Evolutionary conservation across 1,140 invertebrate genomes (phyloP), one percentile per base, ranked within the genome.

Genomic region (Temnothorax longispinosus): DNA sequence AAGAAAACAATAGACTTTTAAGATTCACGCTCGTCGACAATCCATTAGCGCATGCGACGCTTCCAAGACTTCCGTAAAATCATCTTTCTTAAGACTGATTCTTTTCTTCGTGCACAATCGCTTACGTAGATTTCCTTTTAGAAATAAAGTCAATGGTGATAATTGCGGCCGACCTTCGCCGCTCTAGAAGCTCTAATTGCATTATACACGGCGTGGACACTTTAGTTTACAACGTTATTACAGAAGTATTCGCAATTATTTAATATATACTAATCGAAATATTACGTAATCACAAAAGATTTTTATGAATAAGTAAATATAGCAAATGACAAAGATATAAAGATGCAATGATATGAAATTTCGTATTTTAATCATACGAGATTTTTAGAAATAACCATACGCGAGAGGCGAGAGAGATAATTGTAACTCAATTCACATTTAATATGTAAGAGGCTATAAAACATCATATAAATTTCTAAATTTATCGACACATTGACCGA

Each of bases 111-210:
- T 0, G 10, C 18, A n/a, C 38, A 58, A 41, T 47, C 27, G 32
- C 32, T 75, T 60, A 71, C 27, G 69, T 60, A 38, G 54, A n/a
- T 47, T 62, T 41, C 44, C 44, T 44, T 84, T 84, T 84, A 47
- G 27, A 3, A 74, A 62, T 60, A 38, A 84, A 84, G 54, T 75
- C 80, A 50, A 50, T 67, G 41, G 54, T 84, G 80, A 84, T 75
- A 84, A 82, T 82, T 82, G 80, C 71, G n/a, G 47, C 10, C 15
- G 54, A 7, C 80, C 69, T 84, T 75, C 54, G 41, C 13, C 41
- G 38, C 56, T 27, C 27, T 7, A 75, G 69, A 18, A 62, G 38
- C 54, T 84, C 69, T 84, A 84, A 84, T 75, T 84, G 41, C 13
- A 75, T 27, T 6, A 7, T 11, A 35, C 52, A 27, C 44, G 18